Base-by-base conservation (phyloP, 37 sponge, comb jelly and placozoan genomes). In the Hexactinellida sp. region DNA sequence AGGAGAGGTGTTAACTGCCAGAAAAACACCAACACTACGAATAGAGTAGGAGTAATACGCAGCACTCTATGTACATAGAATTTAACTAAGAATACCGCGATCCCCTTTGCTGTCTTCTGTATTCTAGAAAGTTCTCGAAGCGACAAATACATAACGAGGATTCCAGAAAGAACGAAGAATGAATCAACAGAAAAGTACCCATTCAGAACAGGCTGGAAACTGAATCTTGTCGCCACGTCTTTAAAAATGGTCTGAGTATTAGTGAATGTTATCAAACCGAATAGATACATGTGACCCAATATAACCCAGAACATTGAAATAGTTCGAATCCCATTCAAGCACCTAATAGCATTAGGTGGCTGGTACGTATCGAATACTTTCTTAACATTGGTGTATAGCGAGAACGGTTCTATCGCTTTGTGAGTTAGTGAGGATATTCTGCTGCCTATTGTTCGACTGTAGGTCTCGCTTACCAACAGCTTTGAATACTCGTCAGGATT, bases 281-380 rank as follows among this genome's bases (percentile, higher is more conserved):
- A 28, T 10, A 90, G 28, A 54, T 85, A 89, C 23, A 84, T 82
- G 54, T 93, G 94, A 24, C 86, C 85, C 21, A 88, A 21, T 37
- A 93, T 91, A 0, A 93, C 92, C 94, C 94, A 93, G 51, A 88
- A 90, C 92, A 93, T 93, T 55, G 92, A 90, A 16, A 93, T 54
- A 16, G 87, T 87, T 24, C 94, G 89, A 83, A 93, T 88, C 0
- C 94, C 94, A 83, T 93, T 91, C n/a, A 93, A 55, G 41, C 92
- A 88, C 24, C 82, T 85, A 84, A 93, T 90, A 35, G 90, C 91
- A 37, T 52, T 24, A 16, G 89, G 82, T 36, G 93, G 89, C 84
- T 87, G 87, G 24, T 83, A 32, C 39, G 93, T 92, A 51, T 87
- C 76, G 9, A 92, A 83, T 37, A 92, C 85, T 36, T 84, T 36